phyloP scores from a whole-genome alignment of 2,113 vertebrate species.

The Heptranchias perlo region DNA sequence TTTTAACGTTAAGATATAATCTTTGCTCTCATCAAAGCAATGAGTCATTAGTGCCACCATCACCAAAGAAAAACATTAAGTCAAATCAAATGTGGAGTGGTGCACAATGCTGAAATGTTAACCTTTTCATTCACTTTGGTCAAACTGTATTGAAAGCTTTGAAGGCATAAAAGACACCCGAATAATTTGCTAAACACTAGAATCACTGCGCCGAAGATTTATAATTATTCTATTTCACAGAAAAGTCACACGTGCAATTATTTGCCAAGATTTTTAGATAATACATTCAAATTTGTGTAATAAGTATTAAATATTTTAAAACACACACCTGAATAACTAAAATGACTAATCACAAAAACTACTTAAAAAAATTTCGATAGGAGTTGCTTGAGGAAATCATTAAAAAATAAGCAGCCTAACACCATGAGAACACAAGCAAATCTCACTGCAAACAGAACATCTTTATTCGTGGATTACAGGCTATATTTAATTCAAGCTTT shows the following conservation, averaged over 20 bases:
- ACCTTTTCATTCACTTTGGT: neutral
- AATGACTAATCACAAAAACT: neutral
- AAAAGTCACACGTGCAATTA: neutral
- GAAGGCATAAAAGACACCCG: neutral
- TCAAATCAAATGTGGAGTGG: neutral
- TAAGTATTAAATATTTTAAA: neutral
- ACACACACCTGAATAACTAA: neutral
- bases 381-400: neutral
- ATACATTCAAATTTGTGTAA: neutral
- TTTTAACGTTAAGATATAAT: neutral
- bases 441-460: neutral
- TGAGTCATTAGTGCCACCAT: neutral
- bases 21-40: neutral
- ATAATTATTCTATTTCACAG: neutral
- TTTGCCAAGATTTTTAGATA: neutral
- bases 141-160: neutral
- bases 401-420: neutral
- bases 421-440: neutral
- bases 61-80: constrained; percentile 8
- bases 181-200: neutral
- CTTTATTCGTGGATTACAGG: neutral
- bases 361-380: neutral
- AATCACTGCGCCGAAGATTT: neutral
- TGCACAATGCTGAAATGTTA: neutral
- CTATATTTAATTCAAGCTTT: neutral